Evolutionary conservation across 2,797 vertebrate genomes (phyloP), one percentile per base, ranked within the genome.

Genomic region (Borostomias antarcticus): DNA sequence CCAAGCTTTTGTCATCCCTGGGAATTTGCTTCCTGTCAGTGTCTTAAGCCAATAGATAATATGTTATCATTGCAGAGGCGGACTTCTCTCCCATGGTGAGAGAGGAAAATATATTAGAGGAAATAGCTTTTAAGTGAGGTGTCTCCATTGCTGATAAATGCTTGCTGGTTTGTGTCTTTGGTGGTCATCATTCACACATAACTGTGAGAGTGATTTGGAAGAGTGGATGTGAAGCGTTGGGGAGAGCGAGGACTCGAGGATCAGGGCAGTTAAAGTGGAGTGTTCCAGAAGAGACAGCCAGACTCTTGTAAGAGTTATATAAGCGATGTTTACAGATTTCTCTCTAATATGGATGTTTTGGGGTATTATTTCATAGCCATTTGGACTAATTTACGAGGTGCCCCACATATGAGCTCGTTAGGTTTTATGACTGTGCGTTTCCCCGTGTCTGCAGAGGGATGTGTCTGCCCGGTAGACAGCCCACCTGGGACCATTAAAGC

Each of bases 11-110:
- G 89, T 91, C 78, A 78, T 83, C 74, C 72, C 75, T 78, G 79
- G 80, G 82, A 86, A 83, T 91, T 89, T 84, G 87, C 86, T 86
- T 89, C 87, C 84, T 88, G 86, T 89, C 85, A 89, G 80, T 77
- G 70, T 89, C 80, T 84, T 82, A 85, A 89, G 81, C 82, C 77
- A 79, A 83, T 73, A 84, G 85, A 86, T 83, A 86, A 88, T 87
- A 79, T 64, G 74, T 88, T 86, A 85, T 86, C 83, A 80, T 77
- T 73, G n/a, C 61, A 82, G 63, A 73, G 73, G 64, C 64, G 69
- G 69, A 37, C 21, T 51, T 43, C 60, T 59, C n/a, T 35, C 2
- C 15, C 0, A 53, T 35, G 21, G 74, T 70, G 81, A 84, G 63
- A 75, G 73, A 77, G 66, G 60, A 78, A 78, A 81, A 86, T 72